Evolutionary conservation across 1,140 invertebrate genomes (phyloP), one percentile per base, ranked within the genome.

Genomic region (Bombus impatiens): DNA sequence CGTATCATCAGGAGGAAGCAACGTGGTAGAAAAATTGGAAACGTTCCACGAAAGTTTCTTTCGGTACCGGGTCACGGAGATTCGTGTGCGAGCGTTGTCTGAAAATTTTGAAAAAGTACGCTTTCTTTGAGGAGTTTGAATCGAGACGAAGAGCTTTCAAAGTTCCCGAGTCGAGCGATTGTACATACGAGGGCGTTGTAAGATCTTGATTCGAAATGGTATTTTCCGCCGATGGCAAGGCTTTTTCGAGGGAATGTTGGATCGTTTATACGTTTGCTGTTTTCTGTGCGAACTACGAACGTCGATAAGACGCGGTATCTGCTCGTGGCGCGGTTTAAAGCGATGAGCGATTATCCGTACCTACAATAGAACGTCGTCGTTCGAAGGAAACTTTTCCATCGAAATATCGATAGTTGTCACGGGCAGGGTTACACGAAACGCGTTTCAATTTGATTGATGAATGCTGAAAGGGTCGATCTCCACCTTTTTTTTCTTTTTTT

Each of bases 21-120:
- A 6, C 53, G 62, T 76, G 37, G 76, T 68, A 57, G 78, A 79
- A 89, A 87, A 89, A 89, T 89, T 89, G 88, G 88, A 89, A 40
- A 67, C 70, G 70, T 37, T 89, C 88, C 87, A 89, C 71, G 76
- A 68, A 88, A 88, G 78, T 89, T 88, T 78, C 18, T 32, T 57
- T 37, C 57, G 78, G 28, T 78, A 78, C 72, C 71, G 75, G 1
- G 12, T 35, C n/a, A 35, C 44, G 25, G 22, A 77, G 47, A 40
- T n/a, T 57, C 47, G 44, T 28, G n/a, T 32, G 9, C 40, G 25
- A 32, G 10, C 25, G n/a, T 53, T 47, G 47, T 77, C 75, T 28
- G 35, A 37, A 59, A 77, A n/a, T 59, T 59, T 62, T 1, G 18
- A 37, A 25, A 47, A 35, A 76, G 47, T 57, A 25, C 32, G 22